Conservation (phyloP, 2,797 vertebrate species). For the Enteromius thamalakanensis region DNA sequence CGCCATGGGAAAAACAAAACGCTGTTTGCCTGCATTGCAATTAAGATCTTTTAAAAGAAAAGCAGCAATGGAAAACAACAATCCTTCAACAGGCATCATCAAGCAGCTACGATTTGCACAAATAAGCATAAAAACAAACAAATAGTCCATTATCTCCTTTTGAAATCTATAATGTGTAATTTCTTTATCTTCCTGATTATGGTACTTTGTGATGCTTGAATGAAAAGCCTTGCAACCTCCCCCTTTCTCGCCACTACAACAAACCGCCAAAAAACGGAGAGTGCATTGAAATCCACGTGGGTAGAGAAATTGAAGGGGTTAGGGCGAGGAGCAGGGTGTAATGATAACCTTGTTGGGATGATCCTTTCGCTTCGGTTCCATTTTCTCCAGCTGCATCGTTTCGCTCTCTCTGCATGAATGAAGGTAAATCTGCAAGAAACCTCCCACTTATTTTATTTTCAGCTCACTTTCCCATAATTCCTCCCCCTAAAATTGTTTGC, state of each 20-base stretch:
- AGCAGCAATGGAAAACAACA: conserved; percentile 62
- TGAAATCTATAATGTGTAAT: conserved; percentile 67
- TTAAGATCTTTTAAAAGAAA: conserved; percentile 81
- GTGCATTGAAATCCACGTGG: conserved; percentile 56
- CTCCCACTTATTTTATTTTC: conserved; percentile 92
- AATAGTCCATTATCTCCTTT: conserved; percentile 63
- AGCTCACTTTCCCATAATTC: conserved; percentile 92
- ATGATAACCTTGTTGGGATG: conserved; percentile 78
- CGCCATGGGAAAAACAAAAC: conserved; percentile 48
- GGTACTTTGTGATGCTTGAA: conserved; percentile 62
- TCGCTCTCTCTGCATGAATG: conserved; percentile 85
- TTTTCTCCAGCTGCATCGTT: conserved; percentile 84
- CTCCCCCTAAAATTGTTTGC: conserved; percentile 87
- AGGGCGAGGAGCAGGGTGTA: conserved; percentile 63
- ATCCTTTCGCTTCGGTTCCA: conserved; percentile 67
- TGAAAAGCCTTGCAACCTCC: conserved; percentile 53
- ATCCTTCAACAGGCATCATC: conserved; percentile 47
- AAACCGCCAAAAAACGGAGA: conserved; percentile 44
- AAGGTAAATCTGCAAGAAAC: conserved; percentile 88
- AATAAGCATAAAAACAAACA: conserved; percentile 64
- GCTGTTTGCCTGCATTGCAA: conserved; percentile 69
- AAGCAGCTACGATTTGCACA: conserved; percentile 57
- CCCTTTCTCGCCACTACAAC: conserved; percentile 39
- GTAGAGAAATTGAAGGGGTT: conserved; percentile 60
- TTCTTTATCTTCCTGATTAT: conserved; percentile 66